These are phyloP conservation scores for Neoaliturus tenellus DNA, from an alignment of 2,888 invertebrate species.

Conservation along the genomic window DNA sequence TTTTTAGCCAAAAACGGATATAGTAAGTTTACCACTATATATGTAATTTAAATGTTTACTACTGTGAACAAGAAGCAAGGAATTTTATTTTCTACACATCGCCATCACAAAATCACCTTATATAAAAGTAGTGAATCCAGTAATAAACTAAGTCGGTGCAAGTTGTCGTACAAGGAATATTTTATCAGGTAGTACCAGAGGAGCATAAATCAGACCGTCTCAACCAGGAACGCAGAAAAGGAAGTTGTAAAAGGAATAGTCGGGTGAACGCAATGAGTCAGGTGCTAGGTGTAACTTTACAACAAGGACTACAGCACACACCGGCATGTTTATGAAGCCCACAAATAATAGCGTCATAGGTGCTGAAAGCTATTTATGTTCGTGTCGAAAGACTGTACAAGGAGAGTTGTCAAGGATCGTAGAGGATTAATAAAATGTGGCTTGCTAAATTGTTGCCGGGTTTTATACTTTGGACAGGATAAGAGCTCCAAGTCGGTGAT, in stretches of 20 bases:
- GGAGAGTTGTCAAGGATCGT: slow-evolving; percentile 8
- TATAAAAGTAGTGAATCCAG: neutral
- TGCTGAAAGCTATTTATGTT: slow-evolving; percentile 30
- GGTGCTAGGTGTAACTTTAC: slow-evolving; percentile 28
- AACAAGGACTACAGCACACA: neutral
- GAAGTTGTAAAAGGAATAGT: slow-evolving; percentile 22
- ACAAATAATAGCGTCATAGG: slow-evolving; percentile 32
- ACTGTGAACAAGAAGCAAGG: no score
- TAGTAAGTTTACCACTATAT: no score
- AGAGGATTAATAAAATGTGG: neutral
- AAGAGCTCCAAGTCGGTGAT: neutral
- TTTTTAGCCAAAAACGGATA: no score
- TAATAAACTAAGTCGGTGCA: neutral
- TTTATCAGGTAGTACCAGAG: slow-evolving; percentile 5
- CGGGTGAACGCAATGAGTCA: slow-evolving; percentile 8
- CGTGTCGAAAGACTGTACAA: neutral
- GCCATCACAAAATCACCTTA: no score
- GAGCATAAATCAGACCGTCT: neutral
- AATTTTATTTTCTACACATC: no score
- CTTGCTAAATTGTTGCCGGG: neutral
- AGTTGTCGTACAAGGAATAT: slow-evolving; percentile 3
- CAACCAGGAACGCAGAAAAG: slow-evolving; percentile 10
- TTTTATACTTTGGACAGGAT: neutral
- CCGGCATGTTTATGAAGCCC: slow-evolving; percentile 25
- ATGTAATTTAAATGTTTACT: no score